Conservation (phyloP, 2,113 vertebrate genomes). For the Lampris incognitus region DNA sequence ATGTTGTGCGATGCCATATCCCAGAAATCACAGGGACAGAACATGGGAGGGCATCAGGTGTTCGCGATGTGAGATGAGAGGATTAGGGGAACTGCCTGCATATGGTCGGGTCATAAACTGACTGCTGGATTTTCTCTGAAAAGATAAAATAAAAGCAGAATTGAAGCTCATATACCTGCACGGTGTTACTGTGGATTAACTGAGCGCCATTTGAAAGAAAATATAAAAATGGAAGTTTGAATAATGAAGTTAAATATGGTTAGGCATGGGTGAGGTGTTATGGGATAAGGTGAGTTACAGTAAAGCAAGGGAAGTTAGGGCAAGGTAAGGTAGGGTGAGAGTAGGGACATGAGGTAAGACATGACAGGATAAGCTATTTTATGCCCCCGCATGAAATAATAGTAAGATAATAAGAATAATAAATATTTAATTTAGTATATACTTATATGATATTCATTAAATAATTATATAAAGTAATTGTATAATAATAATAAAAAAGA, state of each 20-base stretch:
- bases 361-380: neutral
- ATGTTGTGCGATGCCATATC: conserved; percentile 37
- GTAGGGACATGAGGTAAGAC: neutral
- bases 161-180: neutral
- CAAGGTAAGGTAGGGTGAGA: neutral
- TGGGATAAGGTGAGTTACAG: no score
- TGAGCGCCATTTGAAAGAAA: neutral
- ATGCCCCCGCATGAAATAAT: no score
- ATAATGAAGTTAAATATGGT: no score
- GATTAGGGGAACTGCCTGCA: conserved; percentile 32
- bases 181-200: neutral
- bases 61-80: conserved; percentile 37
- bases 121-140: neutral
- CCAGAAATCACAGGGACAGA: conserved; percentile 20
- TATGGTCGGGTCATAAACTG: conserved; percentile 18
- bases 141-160: neutral
- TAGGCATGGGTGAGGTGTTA: no score
- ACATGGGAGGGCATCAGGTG: conserved; percentile 37
- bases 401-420: no score
- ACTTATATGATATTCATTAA: no score
- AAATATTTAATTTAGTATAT: no score
- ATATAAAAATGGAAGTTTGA: no score
- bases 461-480: no score
- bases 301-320: neutral
- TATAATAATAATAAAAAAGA: no score